Evolutionary conservation across 2,888 invertebrate species (phyloP), one percentile per base, ranked within the genome.

Genomic region (Antheraea yamamai): DNA sequence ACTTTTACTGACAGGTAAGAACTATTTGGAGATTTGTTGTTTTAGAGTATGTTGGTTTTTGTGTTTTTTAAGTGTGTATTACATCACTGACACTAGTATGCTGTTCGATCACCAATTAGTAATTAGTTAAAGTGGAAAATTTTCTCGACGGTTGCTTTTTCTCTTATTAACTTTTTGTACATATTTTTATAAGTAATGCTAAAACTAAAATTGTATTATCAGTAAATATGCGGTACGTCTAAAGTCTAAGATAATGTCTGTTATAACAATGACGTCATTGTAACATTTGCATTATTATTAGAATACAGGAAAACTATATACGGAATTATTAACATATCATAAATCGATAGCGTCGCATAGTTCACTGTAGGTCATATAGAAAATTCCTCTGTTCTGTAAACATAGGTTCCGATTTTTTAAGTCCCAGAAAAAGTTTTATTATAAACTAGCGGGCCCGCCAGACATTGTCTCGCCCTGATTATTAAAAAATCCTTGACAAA

Each of bases 231-330:
- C 64, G 64, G 64, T n/a, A 61, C 23, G n/a, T 61, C 23, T 61
- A 61, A 61, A 23, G 10, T 3, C 30, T 8, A 14, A 39, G 70
- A 70, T 70, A 70, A 70, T n/a, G 70, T 70, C 39, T 70, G 23
- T 70, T 70, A 12, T 35, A 39, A 70, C n/a, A 70, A 35, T 70
- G 70, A 70, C 70, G 70, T 70, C 70, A 39, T 12, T 70, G 35
- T 39, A 70, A 39, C 20, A 10, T 70, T 39, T 70, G n/a, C 70
- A 20, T 70, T 70, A 70, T 39, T 70, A 70, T 70, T 70, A 70
- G 70, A 70, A 70, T 70, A 20, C 3, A 70, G 18, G 30, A 66
- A 3, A 70, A 35, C 70, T 70, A 10, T 39, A 20, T 70, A 70
- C 20, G 70, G 70, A 35, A 70, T 70, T 39, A 70, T 70, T 70